These are phyloP conservation scores for Dusona sp. DNA, from an alignment of 2,888 invertebrate species.

Conservation along the genomic window DNA sequence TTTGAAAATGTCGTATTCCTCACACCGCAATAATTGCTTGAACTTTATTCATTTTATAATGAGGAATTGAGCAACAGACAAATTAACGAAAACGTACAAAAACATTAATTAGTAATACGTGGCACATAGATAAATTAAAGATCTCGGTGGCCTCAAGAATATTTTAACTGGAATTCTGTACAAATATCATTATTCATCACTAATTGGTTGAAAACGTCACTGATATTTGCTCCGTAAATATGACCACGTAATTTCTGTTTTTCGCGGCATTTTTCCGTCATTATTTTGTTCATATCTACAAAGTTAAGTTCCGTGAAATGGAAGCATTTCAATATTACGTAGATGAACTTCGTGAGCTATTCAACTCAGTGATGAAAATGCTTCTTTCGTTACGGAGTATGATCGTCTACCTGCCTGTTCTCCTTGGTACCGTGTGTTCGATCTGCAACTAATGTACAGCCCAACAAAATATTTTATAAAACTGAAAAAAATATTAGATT, in stretches of 20 bases:
- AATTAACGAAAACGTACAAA: not conserved
- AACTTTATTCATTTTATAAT: not conserved
- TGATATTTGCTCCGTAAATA: not conserved
- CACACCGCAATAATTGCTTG: not conserved
- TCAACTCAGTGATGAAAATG: slow-evolving; percentile 26
- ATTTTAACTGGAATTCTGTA: not conserved
- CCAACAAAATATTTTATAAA: not conserved
- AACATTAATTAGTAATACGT: not conserved
- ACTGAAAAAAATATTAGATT: not conserved
- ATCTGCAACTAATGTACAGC: slow-evolving; percentile 12
- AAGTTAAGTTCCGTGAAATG: slow-evolving; percentile 25
- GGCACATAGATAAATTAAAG: not conserved
- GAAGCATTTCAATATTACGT: slow-evolving; percentile 8
- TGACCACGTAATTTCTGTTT: not conserved
- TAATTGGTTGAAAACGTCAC: not conserved
- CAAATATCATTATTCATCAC: not conserved
- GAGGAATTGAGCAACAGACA: not conserved
- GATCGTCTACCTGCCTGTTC: slow-evolving; percentile 32
- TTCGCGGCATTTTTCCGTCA: not conserved
- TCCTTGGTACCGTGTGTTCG: slow-evolving; percentile 53
- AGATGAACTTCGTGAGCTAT: slow-evolving; percentile 14
- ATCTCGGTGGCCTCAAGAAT: not conserved
- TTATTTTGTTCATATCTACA: not conserved
- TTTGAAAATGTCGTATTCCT: not conserved
- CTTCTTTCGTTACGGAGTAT: slow-evolving; percentile 32